These are phyloP conservation scores for Lepilemur septentrionalis DNA, from an alignment of 2,797 vertebrate species.

Conservation along the genomic window DNA sequence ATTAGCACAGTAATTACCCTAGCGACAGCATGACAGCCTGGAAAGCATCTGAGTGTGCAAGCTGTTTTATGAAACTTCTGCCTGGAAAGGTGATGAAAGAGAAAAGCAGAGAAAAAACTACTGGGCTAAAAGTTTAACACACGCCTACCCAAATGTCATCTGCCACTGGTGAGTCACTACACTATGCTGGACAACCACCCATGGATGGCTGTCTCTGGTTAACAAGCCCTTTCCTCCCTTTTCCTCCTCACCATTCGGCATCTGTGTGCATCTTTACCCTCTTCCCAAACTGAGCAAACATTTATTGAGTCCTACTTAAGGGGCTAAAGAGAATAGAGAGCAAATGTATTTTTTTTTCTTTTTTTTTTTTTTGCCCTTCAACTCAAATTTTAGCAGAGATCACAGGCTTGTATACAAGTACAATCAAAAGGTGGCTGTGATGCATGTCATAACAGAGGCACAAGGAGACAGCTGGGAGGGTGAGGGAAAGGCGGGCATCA, in stretches of 20 bases:
- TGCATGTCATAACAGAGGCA: not conserved
- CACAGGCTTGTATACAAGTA: not conserved
- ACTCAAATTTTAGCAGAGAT: not conserved
- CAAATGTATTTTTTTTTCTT: not conserved
- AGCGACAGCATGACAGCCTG: not conserved
- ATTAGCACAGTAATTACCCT: constrained; percentile 52
- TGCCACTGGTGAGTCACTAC: not conserved
- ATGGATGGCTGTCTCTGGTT: not conserved
- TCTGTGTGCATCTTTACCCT: not conserved
- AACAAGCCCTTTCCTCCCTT: not conserved
- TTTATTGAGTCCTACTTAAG: not conserved
- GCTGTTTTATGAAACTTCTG: constrained; percentile 28
- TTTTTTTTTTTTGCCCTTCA: not conserved
- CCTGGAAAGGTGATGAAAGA: not conserved
- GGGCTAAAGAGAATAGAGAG: not conserved
- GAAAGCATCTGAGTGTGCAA: constrained; percentile 38
- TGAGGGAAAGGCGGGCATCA: rapidly evolving
- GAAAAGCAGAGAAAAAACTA: not conserved
- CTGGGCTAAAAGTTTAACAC: not conserved
- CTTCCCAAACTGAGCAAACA: not conserved
- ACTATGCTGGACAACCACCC: rapidly evolving
- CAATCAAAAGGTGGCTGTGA: not conserved
- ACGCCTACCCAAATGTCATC: not conserved
- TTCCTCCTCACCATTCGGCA: not conserved
- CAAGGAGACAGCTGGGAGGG: rapidly evolving